phyloP scores from a whole-genome alignment of 2,113 vertebrate genomes.

The Lagopus leucura region DNA sequence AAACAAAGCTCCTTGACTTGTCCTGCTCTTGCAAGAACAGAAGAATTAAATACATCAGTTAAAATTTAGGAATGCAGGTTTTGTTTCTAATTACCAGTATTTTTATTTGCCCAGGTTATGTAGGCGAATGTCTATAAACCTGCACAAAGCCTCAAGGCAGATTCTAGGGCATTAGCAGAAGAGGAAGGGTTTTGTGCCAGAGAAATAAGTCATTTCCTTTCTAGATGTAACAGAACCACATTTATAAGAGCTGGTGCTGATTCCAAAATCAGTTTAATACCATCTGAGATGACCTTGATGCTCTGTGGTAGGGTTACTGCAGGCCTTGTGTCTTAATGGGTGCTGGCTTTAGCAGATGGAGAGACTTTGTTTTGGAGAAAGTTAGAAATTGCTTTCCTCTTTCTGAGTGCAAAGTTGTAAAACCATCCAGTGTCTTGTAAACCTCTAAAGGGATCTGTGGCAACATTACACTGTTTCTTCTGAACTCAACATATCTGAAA shows the following conservation, averaged over 20 bases:
- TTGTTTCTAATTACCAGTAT: background rate
- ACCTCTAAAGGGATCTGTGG: background rate
- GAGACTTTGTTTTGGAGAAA: background rate
- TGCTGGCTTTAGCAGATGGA: background rate
- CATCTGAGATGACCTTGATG: rapidly evolving
- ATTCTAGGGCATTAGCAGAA: background rate
- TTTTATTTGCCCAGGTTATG: background rate
- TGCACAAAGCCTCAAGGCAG: background rate
- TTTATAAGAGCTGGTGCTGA: background rate
- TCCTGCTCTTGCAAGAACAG: background rate
- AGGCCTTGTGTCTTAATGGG: background rate
- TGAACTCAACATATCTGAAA: background rate
- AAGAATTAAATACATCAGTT: background rate
- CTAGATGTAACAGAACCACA: background rate
- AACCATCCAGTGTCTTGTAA: background rate
- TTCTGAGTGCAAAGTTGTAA: background rate
- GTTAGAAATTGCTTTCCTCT: background rate
- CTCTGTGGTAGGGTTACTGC: background rate
- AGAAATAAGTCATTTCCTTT: background rate
- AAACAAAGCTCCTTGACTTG: background rate
- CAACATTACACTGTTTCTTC: background rate
- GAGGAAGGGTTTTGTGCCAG: background rate
- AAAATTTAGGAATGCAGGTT: background rate
- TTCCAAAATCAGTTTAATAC: background rate
- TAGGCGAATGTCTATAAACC: background rate